Evolutionary conservation across 2,888 invertebrate genomes (phyloP), one percentile per base, ranked within the genome.

Genomic region (Erynnis tages): DNA sequence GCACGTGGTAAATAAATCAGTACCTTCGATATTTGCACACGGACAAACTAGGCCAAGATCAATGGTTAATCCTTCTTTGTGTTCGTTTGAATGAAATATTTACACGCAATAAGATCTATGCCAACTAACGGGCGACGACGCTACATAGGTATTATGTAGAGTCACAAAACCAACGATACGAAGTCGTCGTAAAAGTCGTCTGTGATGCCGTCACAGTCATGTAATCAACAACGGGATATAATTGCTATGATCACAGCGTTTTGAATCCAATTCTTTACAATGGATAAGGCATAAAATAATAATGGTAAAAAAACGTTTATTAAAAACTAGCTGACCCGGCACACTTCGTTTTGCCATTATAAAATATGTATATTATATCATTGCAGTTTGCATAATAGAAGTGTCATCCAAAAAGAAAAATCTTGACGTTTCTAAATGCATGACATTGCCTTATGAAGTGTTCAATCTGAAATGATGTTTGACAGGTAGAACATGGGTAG

Each of bases 31-130:
- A 14, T 41, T 23, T 13, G n/a, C n/a, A n/a, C n/a, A 23, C 2
- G 11, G 17, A 21, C 0, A 11, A 29, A 21, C 27, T 48, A 32
- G 48, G 38, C 11, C 48, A 48, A 48, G 48, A 30, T 48, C 48
- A 48, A 38, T 40, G 17, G 13, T 29, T 32, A 49, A 34, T 49
- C 38, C 21, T 41, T 40, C 37, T 47, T 47, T 47, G 35, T 17
- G 27, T 29, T 37, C 37, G 29, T 37, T 35, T 29, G 29, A 38
- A 37, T 30, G 29, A 38, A 48, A 30, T 30, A 38, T 48, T 48
- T 19, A 38, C 47, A 48, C 47, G 47, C 47, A 48, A 47, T 47
- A 29, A 30, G 21, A 48, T 38, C 30, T 49, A 25, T 49, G 27
- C 19, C 32, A 49, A 5, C 7, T 41, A 49, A 49, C 48, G 32